A percentile compares a stretch with the other conserved stretches of the same genome.
Conservation (phyloP, 2,888 invertebrate genomes). For the Heliconius aoede region DNA sequence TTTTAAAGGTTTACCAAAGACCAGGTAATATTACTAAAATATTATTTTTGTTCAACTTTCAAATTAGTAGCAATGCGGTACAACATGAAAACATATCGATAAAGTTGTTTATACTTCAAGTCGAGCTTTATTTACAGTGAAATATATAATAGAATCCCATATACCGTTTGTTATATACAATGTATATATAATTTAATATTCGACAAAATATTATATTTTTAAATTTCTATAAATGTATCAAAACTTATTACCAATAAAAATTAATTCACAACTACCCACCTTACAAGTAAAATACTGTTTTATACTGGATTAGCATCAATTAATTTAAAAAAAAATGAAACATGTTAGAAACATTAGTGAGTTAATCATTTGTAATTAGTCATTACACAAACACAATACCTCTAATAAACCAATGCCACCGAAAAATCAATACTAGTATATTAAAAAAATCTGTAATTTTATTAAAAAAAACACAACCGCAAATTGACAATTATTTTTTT, state of each 20-base stretch:
- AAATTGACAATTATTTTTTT: slow-evolving; percentile 42
- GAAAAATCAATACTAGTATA: slow-evolving; percentile 24
- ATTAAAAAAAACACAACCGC: slow-evolving; percentile 42
- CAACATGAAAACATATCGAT: background rate
- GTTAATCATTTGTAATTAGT: slow-evolving; percentile 31
- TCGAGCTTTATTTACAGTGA: slow-evolving; percentile 37
- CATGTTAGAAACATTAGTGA: slow-evolving; percentile 40
- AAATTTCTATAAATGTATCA: background rate
- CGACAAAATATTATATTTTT: background rate
- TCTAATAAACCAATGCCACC: slow-evolving; percentile 35
- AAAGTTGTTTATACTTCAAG: slow-evolving; percentile 40
- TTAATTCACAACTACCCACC: slow-evolving; percentile 6
- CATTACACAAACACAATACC: slow-evolving; percentile 27
- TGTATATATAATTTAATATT: slow-evolving; percentile 20
- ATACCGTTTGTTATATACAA: slow-evolving; percentile 38
- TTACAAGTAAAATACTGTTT: slow-evolving; percentile 16
- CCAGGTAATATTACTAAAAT: too few relatives aligned
- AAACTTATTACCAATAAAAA: background rate
- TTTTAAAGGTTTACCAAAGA: background rate
- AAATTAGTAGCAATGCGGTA: background rate
- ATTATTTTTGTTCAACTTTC: too few relatives aligned
- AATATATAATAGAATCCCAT: slow-evolving; percentile 15
- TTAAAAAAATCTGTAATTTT: slow-evolving; percentile 27
- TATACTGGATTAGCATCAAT: slow-evolving; percentile 4
- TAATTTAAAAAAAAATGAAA: slow-evolving; percentile 20